These are phyloP conservation scores for Epinephelus awoara DNA, from an alignment of 2,797 vertebrate genomes.

Conservation along the genomic window DNA sequence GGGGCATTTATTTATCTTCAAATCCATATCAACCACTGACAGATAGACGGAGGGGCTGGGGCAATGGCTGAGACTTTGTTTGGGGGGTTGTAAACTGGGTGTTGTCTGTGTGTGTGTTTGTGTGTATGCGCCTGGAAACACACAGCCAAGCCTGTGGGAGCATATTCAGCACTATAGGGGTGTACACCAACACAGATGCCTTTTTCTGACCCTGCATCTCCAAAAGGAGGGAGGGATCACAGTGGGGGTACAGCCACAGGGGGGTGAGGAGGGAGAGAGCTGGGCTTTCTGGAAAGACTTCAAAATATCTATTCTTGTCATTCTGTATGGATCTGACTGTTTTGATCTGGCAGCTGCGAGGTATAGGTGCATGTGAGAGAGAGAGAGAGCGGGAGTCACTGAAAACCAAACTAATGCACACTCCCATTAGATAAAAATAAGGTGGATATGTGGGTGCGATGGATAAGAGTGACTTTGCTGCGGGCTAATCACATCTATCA, in stretches of 20 bases:
- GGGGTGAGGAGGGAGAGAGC: slow-evolving; percentile 27
- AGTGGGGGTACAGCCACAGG: slow-evolving; percentile 67
- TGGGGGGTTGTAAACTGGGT: slow-evolving; percentile 56
- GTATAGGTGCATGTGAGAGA: slow-evolving; percentile 35
- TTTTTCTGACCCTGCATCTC: slow-evolving; percentile 75
- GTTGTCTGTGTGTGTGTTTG: slow-evolving; percentile 42
- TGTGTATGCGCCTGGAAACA: slow-evolving; percentile 51
- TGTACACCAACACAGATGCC: slow-evolving; percentile 69
- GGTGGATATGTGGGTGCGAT: slow-evolving; percentile 37
- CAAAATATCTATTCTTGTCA: slow-evolving; percentile 79
- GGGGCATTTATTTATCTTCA: slow-evolving; percentile 77
- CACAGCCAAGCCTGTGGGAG: slow-evolving; percentile 64
- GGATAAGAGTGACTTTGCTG: slow-evolving; percentile 49
- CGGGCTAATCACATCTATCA: slow-evolving; percentile 56
- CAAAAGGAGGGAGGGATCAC: slow-evolving; percentile 64
- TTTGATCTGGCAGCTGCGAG: slow-evolving; percentile 78
- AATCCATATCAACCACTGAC: slow-evolving; percentile 76
- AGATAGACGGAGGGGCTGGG: slow-evolving; percentile 61
- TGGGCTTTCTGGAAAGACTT: slow-evolving; percentile 73
- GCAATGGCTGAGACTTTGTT: slow-evolving; percentile 59
- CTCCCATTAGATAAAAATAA: slow-evolving; percentile 55
- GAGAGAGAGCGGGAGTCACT: slow-evolving; percentile 15
- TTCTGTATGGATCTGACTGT: slow-evolving; percentile 76
- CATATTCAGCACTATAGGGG: slow-evolving; percentile 71
- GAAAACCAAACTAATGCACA: slow-evolving; percentile 48